Evolutionary conservation across 2,113 vertebrate genomes (phyloP).

Genomic region (Burhinus bistriatus): DNA sequence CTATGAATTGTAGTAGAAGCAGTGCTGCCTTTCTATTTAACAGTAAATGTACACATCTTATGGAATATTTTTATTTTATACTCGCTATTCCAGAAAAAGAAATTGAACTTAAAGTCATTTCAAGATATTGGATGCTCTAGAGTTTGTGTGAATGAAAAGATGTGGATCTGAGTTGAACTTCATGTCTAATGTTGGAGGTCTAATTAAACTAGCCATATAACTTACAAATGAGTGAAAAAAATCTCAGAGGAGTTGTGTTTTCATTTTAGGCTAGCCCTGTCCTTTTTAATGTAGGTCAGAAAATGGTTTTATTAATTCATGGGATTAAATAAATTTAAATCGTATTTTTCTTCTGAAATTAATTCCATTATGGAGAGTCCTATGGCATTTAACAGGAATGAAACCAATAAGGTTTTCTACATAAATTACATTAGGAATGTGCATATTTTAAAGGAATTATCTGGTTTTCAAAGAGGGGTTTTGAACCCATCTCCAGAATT

Average conservation of each 20-base stretch:
- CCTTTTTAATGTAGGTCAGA: not conserved
- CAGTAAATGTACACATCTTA: not conserved
- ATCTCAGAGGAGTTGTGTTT: not conserved
- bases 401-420: not conserved
- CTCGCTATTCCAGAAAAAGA: not conserved
- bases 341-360: not conserved
- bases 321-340: not conserved
- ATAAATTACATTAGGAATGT: slow-evolving; percentile 22
- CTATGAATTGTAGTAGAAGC: not conserved
- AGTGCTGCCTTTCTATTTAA: not conserved
- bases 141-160: not conserved
- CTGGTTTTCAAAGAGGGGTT: not conserved
- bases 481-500: not conserved
- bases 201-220: not conserved
- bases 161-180: not conserved
- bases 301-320: not conserved
- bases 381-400: not conserved
- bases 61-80: not conserved
- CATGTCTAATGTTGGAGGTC: not conserved
- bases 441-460: not conserved
- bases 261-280: not conserved
- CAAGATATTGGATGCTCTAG: not conserved
- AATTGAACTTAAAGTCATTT: not conserved
- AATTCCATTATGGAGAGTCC: not conserved
- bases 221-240: not conserved